Percentiles rank a stretch among this genome's conserved stretches.
phyloP scores from a whole-genome alignment of 2,797 vertebrate species.

The Coreius guichenoti region DNA sequence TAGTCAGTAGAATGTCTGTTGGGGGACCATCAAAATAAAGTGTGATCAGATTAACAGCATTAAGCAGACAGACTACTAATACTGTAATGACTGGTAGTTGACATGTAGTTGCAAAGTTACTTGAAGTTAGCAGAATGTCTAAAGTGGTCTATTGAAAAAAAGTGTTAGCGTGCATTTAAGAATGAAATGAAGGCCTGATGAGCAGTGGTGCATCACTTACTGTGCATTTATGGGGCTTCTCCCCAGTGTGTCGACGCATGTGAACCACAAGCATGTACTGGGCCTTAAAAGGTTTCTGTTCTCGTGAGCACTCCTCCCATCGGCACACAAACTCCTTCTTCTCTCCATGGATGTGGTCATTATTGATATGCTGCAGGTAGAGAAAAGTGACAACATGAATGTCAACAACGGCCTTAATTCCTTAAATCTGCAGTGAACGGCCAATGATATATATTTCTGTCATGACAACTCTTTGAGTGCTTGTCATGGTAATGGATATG shows the following conservation, averaged over 20 bases:
- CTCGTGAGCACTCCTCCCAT: constrained; percentile 95
- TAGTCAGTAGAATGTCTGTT: neutral
- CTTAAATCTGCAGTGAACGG: neutral
- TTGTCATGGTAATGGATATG: neutral
- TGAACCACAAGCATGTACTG: constrained; percentile 99
- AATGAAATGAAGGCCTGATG: neutral
- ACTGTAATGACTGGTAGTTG: no score
- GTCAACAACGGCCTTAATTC: neutral
- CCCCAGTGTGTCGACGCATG: constrained; percentile 96
- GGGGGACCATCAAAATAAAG: neutral
- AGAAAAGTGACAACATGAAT: constrained; percentile 15
- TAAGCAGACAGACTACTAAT: no score
- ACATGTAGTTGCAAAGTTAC: no score
- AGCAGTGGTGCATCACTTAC: constrained; percentile 75
- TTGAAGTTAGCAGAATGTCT: no score
- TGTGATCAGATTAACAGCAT: no score
- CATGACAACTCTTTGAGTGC: neutral
- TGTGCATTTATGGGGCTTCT: constrained; percentile 99
- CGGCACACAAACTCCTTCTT: constrained; percentile 99
- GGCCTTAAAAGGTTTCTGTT: constrained; percentile 98
- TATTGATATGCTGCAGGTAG: constrained; percentile 92
- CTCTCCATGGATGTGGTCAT: constrained; percentile 98
- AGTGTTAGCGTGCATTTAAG: neutral
- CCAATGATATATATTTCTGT: neutral
- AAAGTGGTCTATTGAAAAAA: no score